phyloP scores from a whole-genome alignment of 2,113 vertebrate genomes.

The Notarius quadriscutis region DNA sequence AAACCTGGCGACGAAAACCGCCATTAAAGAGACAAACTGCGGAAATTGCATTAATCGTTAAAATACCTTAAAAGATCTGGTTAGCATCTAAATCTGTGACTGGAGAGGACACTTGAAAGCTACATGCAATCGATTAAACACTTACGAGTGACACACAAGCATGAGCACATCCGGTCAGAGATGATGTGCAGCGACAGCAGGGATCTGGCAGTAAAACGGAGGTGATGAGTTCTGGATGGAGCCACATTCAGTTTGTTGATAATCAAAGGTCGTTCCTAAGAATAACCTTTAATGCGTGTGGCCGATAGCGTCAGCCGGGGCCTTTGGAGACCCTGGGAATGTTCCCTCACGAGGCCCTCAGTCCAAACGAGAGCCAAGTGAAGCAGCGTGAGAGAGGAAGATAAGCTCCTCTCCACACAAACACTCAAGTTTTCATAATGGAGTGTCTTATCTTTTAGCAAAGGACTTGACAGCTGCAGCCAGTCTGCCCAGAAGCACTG shows the following conservation, averaged over 20 bases:
- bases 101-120: neutral
- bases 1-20: neutral
- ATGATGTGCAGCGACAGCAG: neutral
- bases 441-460: constrained; percentile 20
- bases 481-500: neutral
- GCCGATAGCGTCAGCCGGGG: constrained; percentile 12
- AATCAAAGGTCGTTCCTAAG: constrained; percentile 58
- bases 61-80: constrained; percentile 4
- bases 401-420: constrained; percentile 31
- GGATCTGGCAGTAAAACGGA: neutral
- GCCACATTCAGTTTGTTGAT: constrained; percentile 3
- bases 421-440: constrained; percentile 1
- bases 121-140: neutral
- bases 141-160: neutral
- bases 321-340: constrained; percentile 7
- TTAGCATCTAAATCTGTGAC: neutral
- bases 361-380: neutral
- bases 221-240: constrained; percentile 2
- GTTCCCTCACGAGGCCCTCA: neutral
- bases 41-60: neutral
- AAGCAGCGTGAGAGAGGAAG: constrained; percentile 32
- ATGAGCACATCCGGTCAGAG: neutral
- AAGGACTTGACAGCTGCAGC: constrained; percentile 24
- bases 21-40: constrained; percentile 5
- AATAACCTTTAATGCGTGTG: constrained; percentile 53